Evolutionary conservation across 2,113 vertebrate genomes (phyloP).

Genomic region (Dendrocopos noguchii): DNA sequence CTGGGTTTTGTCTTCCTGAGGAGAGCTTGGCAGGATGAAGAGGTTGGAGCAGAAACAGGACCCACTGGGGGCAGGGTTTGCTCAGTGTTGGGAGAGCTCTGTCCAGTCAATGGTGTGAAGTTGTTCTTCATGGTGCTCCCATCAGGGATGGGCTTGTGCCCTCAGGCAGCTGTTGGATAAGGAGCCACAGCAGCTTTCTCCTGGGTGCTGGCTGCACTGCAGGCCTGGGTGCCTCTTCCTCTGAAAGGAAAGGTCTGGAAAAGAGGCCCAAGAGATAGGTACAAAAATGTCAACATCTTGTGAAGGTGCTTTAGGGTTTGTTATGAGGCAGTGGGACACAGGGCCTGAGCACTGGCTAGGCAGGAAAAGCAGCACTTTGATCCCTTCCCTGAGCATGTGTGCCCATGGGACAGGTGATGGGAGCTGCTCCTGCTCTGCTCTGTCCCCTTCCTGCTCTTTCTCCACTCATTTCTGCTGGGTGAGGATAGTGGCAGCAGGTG

Average conservation of each 20-base stretch:
- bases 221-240: background rate
- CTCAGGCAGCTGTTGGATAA: background rate
- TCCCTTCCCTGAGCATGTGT: background rate
- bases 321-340: background rate
- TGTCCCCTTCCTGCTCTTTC: background rate
- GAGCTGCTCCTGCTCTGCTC: background rate
- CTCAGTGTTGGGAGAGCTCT: background rate
- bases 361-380: background rate
- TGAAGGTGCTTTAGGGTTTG: background rate
- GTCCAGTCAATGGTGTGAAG: background rate
- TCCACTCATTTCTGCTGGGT: background rate
- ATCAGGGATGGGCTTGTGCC: background rate
- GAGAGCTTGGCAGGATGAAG: background rate
- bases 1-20: background rate
- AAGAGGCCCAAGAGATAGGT: background rate
- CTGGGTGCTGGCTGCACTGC: background rate
- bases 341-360: background rate
- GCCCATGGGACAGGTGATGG: background rate
- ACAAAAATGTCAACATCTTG: background rate
- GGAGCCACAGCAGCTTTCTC: background rate
- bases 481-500: background rate
- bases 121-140: background rate
- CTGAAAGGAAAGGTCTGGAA: background rate
- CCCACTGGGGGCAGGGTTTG: background rate
- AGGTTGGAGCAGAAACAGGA: background rate